Conservation (phyloP, 2,113 vertebrate species). For the Halichoerus grypus region DNA sequence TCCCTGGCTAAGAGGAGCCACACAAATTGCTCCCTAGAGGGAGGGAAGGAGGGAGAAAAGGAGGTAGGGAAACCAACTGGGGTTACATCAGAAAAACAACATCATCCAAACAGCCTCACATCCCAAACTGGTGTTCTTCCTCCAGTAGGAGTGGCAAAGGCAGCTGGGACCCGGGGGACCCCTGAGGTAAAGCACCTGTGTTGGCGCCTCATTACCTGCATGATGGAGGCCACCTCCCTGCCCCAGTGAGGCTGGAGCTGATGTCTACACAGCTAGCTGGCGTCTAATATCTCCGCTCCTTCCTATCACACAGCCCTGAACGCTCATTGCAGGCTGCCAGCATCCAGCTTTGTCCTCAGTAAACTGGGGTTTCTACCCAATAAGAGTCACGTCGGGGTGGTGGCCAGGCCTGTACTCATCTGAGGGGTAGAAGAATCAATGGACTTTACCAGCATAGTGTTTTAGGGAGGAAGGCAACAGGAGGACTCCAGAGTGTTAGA, state of each 20-base stretch:
- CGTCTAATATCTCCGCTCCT: background rate
- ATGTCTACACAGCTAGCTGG: background rate
- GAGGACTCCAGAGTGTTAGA: background rate
- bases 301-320: background rate
- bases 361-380: background rate
- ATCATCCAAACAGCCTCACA: slow-evolving; percentile 36
- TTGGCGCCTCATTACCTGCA: background rate
- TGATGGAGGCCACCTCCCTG: accelerated
- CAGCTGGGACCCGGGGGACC: background rate
- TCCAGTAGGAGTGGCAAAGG: background rate
- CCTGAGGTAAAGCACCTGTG: background rate
- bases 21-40: slow-evolving; percentile 79
- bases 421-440: background rate
- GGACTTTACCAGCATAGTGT: background rate
- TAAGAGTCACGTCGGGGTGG: background rate
- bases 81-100: slow-evolving; percentile 83
- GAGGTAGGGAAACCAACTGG: slow-evolving; percentile 25
- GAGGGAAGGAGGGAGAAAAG: slow-evolving; percentile 59
- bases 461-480: background rate
- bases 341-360: background rate
- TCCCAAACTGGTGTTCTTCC: background rate
- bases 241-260: background rate
- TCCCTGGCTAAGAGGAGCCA: slow-evolving; percentile 71
- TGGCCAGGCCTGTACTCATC: background rate
- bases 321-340: background rate